A percentile compares a stretch with the other conserved stretches of the same genome.
phyloP scores from a whole-genome alignment of 2,113 vertebrate species.

The Enhydra lutris region DNA sequence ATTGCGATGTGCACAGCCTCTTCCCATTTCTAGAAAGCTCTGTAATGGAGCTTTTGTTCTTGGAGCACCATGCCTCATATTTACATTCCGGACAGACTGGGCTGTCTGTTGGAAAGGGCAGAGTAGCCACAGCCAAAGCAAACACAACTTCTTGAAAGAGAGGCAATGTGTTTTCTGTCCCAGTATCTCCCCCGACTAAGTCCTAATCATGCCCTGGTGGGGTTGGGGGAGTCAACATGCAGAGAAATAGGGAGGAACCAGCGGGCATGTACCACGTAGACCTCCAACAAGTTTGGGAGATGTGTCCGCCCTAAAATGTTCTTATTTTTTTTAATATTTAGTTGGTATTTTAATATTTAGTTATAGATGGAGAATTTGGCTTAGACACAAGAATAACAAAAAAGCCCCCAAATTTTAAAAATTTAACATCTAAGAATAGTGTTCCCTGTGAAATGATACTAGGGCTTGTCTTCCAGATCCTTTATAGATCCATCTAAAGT shows the following conservation, averaged over 20 bases:
- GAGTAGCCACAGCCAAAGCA: not conserved
- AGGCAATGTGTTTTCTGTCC: not conserved
- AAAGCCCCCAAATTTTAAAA: not conserved
- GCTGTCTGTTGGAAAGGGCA: not conserved
- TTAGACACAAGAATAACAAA: not conserved
- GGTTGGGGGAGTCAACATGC: rapidly evolving
- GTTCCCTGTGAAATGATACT: not conserved
- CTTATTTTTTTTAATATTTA: not conserved
- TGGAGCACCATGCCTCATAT: rapidly evolving
- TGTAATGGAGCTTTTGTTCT: too few relatives aligned
- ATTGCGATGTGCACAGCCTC: rapidly evolving
- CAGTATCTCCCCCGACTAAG: not conserved
- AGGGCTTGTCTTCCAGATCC: not conserved
- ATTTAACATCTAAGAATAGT: not conserved
- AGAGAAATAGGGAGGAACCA: not conserved
- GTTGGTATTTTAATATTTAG: not conserved
- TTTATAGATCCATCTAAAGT: not conserved
- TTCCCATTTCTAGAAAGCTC: not conserved
- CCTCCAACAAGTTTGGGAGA: not conserved
- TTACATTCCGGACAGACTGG: not conserved
- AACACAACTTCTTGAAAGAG: not conserved
- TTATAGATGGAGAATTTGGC: not conserved
- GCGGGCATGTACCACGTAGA: rapidly evolving
- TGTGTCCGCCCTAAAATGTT: not conserved
- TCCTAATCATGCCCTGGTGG: too few relatives aligned